These are phyloP conservation scores for Trachops cirrhosus DNA, from an alignment of 2,797 vertebrate genomes.

Conservation along the genomic window DNA sequence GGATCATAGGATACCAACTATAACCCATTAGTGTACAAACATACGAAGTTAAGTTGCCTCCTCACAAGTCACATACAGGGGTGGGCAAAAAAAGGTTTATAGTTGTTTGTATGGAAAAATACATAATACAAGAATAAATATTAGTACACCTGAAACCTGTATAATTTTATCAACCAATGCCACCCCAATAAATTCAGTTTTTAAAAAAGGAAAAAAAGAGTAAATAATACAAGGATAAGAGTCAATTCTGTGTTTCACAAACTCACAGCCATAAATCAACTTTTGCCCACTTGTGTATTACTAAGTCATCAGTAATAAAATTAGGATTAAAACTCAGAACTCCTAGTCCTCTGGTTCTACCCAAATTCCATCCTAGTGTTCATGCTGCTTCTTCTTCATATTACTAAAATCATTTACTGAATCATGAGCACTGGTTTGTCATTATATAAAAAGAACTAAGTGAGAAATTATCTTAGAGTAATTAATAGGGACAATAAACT, in stretches of 20 bases:
- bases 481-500: not conserved
- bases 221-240: not conserved
- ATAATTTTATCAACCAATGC: not conserved
- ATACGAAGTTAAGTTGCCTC: not conserved
- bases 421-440: not conserved
- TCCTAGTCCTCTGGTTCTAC: not conserved
- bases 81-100: not conserved
- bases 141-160: not conserved
- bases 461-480: not conserved
- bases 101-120: not conserved
- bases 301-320: not conserved
- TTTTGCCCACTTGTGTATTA: not conserved
- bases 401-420: not conserved
- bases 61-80: not conserved
- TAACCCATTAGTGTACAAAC: not conserved
- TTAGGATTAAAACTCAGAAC: slow-evolving; percentile 13
- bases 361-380: not conserved
- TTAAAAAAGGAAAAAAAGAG: not conserved
- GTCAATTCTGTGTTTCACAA: not conserved
- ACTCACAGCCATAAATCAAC: not conserved
- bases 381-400: not conserved
- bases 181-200: not conserved
- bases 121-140: not conserved
- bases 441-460: not conserved
- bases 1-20: not conserved